A percentile compares a stretch with the other conserved stretches of the same genome.
Conservation (phyloP, 2,113 vertebrate species). For the Eclectus roratus region DNA sequence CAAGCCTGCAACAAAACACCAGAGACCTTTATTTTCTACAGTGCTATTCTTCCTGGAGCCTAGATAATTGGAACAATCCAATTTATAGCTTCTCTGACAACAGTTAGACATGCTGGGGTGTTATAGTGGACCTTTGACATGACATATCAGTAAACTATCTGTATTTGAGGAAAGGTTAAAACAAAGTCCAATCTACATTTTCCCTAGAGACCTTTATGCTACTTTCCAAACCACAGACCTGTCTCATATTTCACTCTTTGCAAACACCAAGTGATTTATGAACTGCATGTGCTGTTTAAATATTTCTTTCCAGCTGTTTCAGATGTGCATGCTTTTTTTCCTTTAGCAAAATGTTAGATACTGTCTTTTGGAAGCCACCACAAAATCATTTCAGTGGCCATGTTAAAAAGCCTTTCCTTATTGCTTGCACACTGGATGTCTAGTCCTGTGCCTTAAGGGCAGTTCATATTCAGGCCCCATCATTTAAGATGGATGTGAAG, state of each 20-base stretch:
- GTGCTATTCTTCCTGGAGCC: background rate
- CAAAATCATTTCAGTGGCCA: background rate
- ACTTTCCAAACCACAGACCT: background rate
- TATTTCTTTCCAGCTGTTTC: conserved; percentile 21
- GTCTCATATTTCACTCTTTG: conserved; percentile 8
- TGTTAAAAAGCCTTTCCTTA: background rate
- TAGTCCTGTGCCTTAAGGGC: background rate
- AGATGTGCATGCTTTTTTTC: background rate
- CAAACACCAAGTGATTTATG: conserved; percentile 16
- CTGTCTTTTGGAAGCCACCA: background rate
- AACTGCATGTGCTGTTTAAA: background rate
- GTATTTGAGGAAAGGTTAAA: conserved; percentile 19
- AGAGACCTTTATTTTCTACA: conserved; percentile 11
- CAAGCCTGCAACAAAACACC: background rate
- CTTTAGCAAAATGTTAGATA: background rate
- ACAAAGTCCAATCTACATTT: background rate
- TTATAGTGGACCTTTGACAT: background rate
- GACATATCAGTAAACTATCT: background rate
- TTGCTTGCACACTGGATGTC: background rate
- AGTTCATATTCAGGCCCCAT: background rate
- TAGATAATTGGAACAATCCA: conserved; percentile 34
- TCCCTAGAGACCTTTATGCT: background rate
- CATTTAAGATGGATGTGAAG: too few species aligned
- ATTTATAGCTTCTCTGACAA: conserved; percentile 42
- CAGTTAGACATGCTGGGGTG: background rate